These are phyloP conservation scores for Bufo gargarizans DNA, from an alignment of 2,113 vertebrate species.

Conservation along the genomic window DNA sequence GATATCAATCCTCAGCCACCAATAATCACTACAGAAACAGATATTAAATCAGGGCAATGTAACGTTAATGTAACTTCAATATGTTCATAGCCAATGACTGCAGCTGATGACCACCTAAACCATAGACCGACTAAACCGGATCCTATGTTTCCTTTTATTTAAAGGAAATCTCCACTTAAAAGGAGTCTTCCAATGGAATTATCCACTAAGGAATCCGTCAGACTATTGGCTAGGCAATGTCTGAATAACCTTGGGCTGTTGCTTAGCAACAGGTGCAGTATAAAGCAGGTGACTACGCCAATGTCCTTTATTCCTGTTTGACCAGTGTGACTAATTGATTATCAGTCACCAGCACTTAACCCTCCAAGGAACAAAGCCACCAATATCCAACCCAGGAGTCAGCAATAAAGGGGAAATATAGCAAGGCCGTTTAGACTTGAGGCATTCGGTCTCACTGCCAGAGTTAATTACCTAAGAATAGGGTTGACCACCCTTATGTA, in stretches of 20 bases:
- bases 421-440: background rate
- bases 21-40: constrained; percentile 5
- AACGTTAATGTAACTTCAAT: background rate
- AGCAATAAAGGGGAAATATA: background rate
- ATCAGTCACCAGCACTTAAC: background rate
- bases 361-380: background rate
- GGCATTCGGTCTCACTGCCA: background rate
- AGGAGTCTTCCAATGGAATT: background rate
- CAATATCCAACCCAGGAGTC: background rate
- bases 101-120: background rate
- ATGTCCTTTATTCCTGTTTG: background rate
- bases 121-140: background rate
- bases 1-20: background rate
- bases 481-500: background rate
- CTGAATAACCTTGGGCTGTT: background rate
- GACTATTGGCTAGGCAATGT: too few species aligned
- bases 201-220: background rate
- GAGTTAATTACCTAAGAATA: background rate
- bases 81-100: background rate
- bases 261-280: background rate
- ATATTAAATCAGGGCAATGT: background rate
- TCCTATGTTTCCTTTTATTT: background rate
- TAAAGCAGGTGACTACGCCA: background rate
- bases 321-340: background rate
- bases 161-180: background rate